A percentile compares a stretch with the other conserved stretches of the same genome.
Evolutionary conservation across 2,888 invertebrate species (phyloP).

Genomic region (Omphaloscelis lunosa): DNA sequence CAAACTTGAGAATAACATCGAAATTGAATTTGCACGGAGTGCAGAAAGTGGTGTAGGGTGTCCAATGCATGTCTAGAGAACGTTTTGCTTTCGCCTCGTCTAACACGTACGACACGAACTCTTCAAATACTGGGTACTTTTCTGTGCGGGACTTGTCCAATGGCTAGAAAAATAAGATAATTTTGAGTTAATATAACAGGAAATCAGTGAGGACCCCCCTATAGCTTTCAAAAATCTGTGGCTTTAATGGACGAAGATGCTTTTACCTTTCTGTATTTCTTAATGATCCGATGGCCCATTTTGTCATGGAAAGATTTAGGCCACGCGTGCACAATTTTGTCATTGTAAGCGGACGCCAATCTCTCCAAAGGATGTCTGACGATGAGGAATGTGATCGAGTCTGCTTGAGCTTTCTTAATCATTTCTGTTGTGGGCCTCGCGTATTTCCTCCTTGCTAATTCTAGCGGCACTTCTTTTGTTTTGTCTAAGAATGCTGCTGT

Average conservation of each 20-base stretch:
- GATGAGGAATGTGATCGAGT: slow-evolving; percentile 95
- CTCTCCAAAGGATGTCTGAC: slow-evolving; percentile 95
- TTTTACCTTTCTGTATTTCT: slow-evolving; percentile 93
- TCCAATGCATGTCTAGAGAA: slow-evolving; percentile 96
- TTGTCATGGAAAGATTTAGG: slow-evolving; percentile 96
- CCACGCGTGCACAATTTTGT: slow-evolving; percentile 95
- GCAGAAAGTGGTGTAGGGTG: slow-evolving; percentile 95
- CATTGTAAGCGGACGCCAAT: slow-evolving; percentile 95
- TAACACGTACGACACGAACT: slow-evolving; percentile 95
- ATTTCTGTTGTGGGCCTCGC: slow-evolving; percentile 94
- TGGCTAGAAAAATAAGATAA: slow-evolving; percentile 58
- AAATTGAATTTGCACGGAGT: slow-evolving; percentile 96
- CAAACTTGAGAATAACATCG: slow-evolving; percentile 95
- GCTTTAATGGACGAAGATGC: not conserved
- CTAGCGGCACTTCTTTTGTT: slow-evolving; percentile 94
- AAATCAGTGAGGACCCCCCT: not conserved
- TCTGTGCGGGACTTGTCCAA: slow-evolving; percentile 72
- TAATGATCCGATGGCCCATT: slow-evolving; percentile 94
- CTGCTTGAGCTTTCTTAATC: slow-evolving; percentile 93
- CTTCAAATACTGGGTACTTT: slow-evolving; percentile 95
- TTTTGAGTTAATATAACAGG: not conserved
- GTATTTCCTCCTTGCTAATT: slow-evolving; percentile 94
- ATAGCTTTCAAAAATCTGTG: not conserved
- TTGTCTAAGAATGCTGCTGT: slow-evolving; percentile 94
- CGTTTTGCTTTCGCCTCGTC: slow-evolving; percentile 92